Evolutionary conservation across 2,888 invertebrate genomes (phyloP).

Genomic region (Helleia helle): DNA sequence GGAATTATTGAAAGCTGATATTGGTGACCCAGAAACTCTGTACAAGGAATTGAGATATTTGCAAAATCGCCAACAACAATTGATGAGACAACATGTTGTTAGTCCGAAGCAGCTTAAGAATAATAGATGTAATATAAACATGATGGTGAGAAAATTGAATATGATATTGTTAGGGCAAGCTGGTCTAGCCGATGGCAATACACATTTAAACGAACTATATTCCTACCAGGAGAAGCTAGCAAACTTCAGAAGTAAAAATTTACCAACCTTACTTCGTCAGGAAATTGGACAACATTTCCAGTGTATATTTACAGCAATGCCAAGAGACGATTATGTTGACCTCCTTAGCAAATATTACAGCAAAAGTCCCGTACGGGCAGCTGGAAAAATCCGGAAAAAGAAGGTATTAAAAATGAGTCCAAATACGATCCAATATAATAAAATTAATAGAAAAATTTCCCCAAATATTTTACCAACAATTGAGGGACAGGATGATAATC

Average conservation of each 20-base stretch:
- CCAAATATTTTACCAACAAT: no score
- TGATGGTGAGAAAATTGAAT: conserved; percentile 62
- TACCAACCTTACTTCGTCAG: conserved; percentile 49
- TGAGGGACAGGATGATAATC: background rate
- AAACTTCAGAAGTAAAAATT: conserved; percentile 34
- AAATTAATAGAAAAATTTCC: background rate
- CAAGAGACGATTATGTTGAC: conserved; percentile 50
- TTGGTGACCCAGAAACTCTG: conserved; percentile 65
- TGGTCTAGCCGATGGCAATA: conserved; percentile 65
- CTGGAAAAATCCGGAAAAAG: conserved; percentile 29
- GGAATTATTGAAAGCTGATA: conserved; percentile 47
- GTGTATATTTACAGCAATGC: conserved; percentile 61
- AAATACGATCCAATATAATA: background rate
- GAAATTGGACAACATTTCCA: conserved; percentile 68
- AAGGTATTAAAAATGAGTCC: conserved; percentile 27
- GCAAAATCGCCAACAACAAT: conserved; percentile 54
- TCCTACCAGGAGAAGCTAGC: conserved; percentile 42
- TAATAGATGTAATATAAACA: conserved; percentile 52
- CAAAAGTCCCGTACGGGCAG: conserved; percentile 20
- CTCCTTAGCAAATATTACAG: conserved; percentile 41
- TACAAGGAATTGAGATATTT: conserved; percentile 53
- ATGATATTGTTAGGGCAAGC: conserved; percentile 76
- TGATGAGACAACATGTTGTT: conserved; percentile 43
- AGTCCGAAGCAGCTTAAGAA: conserved; percentile 40
- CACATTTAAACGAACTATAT: conserved; percentile 56